Base-by-base conservation (phyloP, 2,797 vertebrate species). In the Iguana delicatissima region DNA sequence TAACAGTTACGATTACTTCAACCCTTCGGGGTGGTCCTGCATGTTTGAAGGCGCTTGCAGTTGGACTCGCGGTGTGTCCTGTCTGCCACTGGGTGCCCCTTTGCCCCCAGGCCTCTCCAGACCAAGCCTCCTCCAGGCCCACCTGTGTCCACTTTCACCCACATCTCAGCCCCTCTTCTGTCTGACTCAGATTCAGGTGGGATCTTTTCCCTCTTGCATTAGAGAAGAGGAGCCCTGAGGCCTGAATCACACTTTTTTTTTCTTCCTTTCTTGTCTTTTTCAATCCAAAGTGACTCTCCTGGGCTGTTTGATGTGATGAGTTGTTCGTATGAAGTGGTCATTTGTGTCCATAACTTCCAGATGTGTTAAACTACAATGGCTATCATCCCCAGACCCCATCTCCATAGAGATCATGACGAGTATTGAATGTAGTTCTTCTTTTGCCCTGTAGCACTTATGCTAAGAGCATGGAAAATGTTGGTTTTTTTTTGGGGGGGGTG, bases 61-160 rank as follows among this genome's bases (percentile, higher is more conserved):
- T 46, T 46, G 42, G 42, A 3, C 42, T 46, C 42, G 42, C 4
- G 1, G 52, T 57, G 86, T 5, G 16, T 12, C 4, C 26, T n/a
- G 32, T 38, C 35, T 24, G n/a, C 86, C 86, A 80, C 72, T 50
- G 84, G 89, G 13, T 88, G 91, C 55, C 89, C 80, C 79, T 84
- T 85, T 29, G 83, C 46, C 50, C 46, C 42, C 12, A 57, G 85
- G 64, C 35, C 6, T 1, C 46, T 24, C 52, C 22, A 72, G 46
- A 20, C 8, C 24, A 24, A 4, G 42, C 42, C 46, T 29, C 88
- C 46, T n/a, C 5, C 46, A 81, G 2, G 24, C 64, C 80, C 72
- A 67, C 8, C 42, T 38, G 67, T n/a, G 52, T 46, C 32, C 64
- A 32, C 35, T 0, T 24, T 32, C 20, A 1, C 50, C 73, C 73